Evolutionary conservation across 2,888 invertebrate genomes (phyloP).

Genomic region (Meta bourneti): DNA sequence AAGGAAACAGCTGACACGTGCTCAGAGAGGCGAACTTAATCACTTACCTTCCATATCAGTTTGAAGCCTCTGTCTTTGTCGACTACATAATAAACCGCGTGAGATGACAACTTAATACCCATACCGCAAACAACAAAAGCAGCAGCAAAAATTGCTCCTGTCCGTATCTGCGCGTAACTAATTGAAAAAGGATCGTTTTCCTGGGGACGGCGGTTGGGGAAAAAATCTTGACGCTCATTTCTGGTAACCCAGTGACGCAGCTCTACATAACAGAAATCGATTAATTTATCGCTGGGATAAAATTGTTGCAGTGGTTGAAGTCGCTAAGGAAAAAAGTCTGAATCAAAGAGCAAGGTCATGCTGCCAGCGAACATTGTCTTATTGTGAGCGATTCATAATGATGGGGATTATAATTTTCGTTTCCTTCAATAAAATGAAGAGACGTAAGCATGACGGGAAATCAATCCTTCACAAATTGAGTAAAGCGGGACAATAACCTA

Average conservation of each 20-base stretch:
- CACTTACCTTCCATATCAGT: slow-evolving; percentile 69
- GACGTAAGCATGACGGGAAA: no score
- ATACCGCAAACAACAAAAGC: slow-evolving; percentile 35
- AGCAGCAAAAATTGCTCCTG: slow-evolving; percentile 34
- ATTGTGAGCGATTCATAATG: not conserved
- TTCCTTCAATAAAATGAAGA: no score
- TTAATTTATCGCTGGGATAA: slow-evolving; percentile 34
- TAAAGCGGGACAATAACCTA: no score
- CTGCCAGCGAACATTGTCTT: not conserved
- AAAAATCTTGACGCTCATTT: slow-evolving; percentile 23
- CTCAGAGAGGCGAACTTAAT: slow-evolving; percentile 23
- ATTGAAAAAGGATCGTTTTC: slow-evolving; percentile 41
- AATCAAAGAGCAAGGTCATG: slow-evolving; percentile 15
- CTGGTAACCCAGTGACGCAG: slow-evolving; percentile 34
- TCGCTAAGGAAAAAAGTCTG: slow-evolving; percentile 31
- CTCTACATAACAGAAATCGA: slow-evolving; percentile 29
- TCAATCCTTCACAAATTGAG: no score
- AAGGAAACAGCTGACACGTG: not conserved
- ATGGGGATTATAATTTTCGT: no score
- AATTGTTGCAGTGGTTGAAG: slow-evolving; percentile 1
- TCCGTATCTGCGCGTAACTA: slow-evolving; percentile 5
- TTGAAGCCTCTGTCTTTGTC: slow-evolving; percentile 57
- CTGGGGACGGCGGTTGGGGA: no score
- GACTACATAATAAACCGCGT: slow-evolving; percentile 69
- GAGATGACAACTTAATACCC: slow-evolving; percentile 73